Conservation (phyloP, 2,797 vertebrate species). For the Alectoris magna region DNA sequence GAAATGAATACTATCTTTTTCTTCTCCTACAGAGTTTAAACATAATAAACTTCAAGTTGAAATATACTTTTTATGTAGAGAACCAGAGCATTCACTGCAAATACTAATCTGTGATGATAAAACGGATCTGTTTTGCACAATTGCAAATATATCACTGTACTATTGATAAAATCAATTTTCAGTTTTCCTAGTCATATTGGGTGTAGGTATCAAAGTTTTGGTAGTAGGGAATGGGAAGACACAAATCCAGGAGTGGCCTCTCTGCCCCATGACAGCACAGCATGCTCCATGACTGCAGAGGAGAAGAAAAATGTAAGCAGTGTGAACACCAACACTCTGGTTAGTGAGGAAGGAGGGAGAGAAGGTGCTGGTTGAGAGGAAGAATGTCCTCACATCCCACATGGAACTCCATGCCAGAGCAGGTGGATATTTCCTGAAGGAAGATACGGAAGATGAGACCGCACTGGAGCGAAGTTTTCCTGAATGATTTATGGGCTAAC, state of each 20-base stretch:
- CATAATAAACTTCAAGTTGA: background rate
- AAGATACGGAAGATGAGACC: background rate
- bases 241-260: background rate
- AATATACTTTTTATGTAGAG: background rate
- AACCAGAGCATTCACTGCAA: background rate
- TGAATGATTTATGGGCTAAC: background rate
- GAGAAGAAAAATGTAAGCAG: background rate
- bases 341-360: background rate
- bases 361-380: background rate
- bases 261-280: background rate
- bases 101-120: slow-evolving; percentile 93
- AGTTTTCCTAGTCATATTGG: background rate
- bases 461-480: background rate
- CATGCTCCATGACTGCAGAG: background rate
- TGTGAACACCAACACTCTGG: background rate
- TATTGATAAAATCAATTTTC: background rate
- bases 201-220: background rate
- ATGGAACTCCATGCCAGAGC: background rate
- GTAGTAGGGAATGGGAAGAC: background rate
- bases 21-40: background rate
- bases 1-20: background rate
- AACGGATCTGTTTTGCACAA: slow-evolving; percentile 63
- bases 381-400: background rate
- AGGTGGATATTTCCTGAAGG: background rate
- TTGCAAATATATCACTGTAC: background rate